Evolutionary conservation across 1,140 invertebrate genomes (phyloP), one percentile per base, ranked within the genome.

Genomic region (Drosophila simulans): DNA sequence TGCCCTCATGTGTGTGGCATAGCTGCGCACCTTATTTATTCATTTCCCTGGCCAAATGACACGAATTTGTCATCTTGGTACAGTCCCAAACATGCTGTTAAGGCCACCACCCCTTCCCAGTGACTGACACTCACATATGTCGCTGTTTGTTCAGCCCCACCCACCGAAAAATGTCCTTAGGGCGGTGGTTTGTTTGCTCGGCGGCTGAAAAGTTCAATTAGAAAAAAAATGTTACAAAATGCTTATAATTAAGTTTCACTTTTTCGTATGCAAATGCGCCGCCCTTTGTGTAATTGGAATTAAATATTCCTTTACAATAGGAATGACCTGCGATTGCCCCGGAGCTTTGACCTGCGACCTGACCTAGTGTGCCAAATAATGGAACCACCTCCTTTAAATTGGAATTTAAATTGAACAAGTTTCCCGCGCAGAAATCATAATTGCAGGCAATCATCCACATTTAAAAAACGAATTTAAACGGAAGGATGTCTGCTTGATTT

Each of bases 131-230:
- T 56, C 66, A 70, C 82, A 85, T 85, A 88, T 86, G 83, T 79
- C 65, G 66, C 31, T 86, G 83, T 88, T 86, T 86, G 83, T 55
- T 56, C 52, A 43, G 79, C 55, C 63, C 80, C 81, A 70, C 77
- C 73, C 81, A 68, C 45, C 56, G 25, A 45, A 45, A 52, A 52
- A 46, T 15, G 17, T 15, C 15, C 74, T 20, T 3, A n/a, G 25
- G 62, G 60, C 74, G 42, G 27, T 40, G 55, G 59, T 77, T 66
- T 88, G 79, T 89, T 88, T 88, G 80, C 71, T 71, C 72, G 80
- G 79, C 69, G 79, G 84, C 78, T 73, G 42, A 70, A 88, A 88
- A 83, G 86, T 88, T 83, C 84, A 88, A 89, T 88, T 88, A 88
- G 66, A 84, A 34, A 68, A 68, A 82, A 71, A 71, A 85, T 45